Percentiles rank a stretch among this genome's conserved stretches.
Conservation (phyloP, 2,113 vertebrate species). For the Brachypodius melanocephalos region DNA sequence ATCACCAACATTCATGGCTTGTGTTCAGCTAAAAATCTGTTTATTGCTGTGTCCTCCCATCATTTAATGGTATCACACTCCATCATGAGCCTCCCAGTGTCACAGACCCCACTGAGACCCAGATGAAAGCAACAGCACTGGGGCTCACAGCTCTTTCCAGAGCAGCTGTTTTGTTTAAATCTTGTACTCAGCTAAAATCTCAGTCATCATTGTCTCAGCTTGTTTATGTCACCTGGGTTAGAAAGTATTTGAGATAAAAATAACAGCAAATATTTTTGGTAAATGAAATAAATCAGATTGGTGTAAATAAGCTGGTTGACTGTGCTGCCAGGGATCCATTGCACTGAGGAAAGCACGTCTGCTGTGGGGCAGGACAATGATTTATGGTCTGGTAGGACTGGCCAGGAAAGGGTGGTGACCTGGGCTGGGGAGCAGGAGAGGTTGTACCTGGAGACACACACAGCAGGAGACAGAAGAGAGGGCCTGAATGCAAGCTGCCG, state of each 20-base stretch:
- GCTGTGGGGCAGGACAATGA: rapidly evolving
- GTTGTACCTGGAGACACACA: neutral
- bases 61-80: neutral
- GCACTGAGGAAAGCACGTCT: neutral
- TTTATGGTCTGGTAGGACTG: neutral
- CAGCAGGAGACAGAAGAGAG: neutral
- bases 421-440: neutral
- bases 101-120: neutral
- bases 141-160: neutral
- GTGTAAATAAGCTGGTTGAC: neutral
- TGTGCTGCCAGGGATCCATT: neutral
- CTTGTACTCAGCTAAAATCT: neutral
- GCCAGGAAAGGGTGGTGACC: neutral
- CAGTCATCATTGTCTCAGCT: neutral
- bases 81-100: neutral
- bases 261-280: neutral
- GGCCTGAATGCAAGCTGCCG: neutral
- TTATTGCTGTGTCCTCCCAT: neutral
- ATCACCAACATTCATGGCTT: neutral
- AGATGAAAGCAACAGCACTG: neutral
- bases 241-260: neutral
- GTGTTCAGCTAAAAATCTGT: neutral
- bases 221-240: neutral
- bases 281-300: neutral
- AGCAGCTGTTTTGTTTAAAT: neutral